phyloP scores from a whole-genome alignment of 2,888 invertebrate species.

The Pseudoips prasinana region DNA sequence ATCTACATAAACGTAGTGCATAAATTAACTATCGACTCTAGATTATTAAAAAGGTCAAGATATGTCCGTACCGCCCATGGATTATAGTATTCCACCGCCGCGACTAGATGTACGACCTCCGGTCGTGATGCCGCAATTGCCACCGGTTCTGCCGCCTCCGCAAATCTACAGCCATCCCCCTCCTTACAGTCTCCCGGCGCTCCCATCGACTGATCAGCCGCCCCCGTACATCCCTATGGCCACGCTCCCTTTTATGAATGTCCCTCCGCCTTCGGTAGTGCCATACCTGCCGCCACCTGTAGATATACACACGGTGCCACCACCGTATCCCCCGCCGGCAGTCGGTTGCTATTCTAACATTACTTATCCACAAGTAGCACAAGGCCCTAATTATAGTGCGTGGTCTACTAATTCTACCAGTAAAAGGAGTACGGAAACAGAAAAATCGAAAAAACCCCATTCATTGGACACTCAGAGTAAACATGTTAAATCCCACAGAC shows the following conservation, averaged over 20 bases:
- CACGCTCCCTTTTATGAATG: constrained; percentile 28
- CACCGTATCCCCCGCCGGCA: constrained; percentile 27
- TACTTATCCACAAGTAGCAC: background rate
- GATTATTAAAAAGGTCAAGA: too few species aligned
- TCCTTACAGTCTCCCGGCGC: constrained; percentile 29
- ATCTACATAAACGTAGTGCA: too few species aligned
- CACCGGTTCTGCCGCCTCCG: constrained; percentile 33
- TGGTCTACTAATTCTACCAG: background rate
- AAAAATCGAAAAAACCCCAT: constrained; percentile 5
- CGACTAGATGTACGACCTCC: constrained; percentile 47
- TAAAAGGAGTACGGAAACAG: background rate
- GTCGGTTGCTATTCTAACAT: background rate
- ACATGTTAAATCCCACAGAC: too few species aligned
- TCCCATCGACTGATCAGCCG: constrained; percentile 15
- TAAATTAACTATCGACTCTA: too few species aligned
- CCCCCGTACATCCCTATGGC: constrained; percentile 23
- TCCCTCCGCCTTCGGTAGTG: constrained; percentile 36
- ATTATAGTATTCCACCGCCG: constrained; percentile 62
- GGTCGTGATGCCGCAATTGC: constrained; percentile 45
- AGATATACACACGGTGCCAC: constrained; percentile 26
- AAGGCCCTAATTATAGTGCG: background rate
- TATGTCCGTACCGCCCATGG: constrained; percentile 62
- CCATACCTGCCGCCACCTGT: constrained; percentile 24
- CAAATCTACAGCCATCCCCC: constrained; percentile 37
- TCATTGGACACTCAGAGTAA: constrained; percentile 6